These are phyloP conservation scores for Siniperca obscura DNA, from an alignment of 2,797 vertebrate genomes.

Conservation along the genomic window DNA sequence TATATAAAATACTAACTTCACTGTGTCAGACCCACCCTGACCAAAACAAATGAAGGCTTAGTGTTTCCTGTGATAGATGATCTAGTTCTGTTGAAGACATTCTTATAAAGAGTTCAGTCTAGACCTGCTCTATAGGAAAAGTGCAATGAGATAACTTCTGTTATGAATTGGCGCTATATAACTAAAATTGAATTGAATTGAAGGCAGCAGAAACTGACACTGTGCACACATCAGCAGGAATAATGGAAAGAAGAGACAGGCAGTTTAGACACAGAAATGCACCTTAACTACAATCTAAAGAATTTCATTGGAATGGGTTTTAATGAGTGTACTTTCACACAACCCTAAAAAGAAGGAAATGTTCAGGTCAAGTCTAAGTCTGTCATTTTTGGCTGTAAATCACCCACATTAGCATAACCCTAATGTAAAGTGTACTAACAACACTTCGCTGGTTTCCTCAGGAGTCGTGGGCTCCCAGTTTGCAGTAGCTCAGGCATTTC, in stretches of 20 bases:
- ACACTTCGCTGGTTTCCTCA: not conserved
- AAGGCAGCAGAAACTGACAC: not conserved
- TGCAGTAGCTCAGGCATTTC: conserved; percentile 37
- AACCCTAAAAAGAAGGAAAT: not conserved
- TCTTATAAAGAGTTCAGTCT: too few species aligned
- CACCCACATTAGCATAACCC: not conserved
- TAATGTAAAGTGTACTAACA: not conserved
- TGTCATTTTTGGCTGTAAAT: not conserved
- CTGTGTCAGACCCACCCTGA: not conserved
- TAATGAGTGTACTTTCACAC: not conserved
- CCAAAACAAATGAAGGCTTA: not conserved
- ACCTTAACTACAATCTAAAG: not conserved
- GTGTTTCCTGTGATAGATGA: not conserved
- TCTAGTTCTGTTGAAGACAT: not conserved
- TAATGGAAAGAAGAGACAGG: not conserved
- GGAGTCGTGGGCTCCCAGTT: conserved; percentile 9
- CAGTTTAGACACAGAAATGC: not conserved
- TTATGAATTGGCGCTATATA: too few species aligned
- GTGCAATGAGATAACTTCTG: too few species aligned
- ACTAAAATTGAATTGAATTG: too few species aligned
- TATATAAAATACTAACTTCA: not conserved
- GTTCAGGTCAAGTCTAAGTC: not conserved
- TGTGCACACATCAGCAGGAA: not conserved
- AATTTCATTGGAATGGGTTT: not conserved
- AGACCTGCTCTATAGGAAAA: too few species aligned